phyloP scores from a whole-genome alignment of 2,113 vertebrate genomes.

The Brachirus orientalis region DNA sequence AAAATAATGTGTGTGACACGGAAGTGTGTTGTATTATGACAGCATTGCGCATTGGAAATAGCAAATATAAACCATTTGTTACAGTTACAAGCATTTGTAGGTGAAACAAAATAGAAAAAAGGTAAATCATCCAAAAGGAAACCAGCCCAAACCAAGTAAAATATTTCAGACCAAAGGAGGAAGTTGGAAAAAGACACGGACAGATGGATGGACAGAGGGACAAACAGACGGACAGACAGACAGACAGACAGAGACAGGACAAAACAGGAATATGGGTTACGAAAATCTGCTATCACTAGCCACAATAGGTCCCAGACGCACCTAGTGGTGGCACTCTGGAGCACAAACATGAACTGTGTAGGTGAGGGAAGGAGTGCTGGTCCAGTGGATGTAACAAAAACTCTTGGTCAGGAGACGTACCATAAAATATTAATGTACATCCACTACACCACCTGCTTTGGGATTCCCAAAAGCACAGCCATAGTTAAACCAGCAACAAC shows the following conservation, averaged over 20 bases:
- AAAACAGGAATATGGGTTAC: slow-evolving; percentile 79
- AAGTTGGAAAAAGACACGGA: slow-evolving; percentile 71
- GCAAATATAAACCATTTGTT: slow-evolving; percentile 64
- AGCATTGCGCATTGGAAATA: slow-evolving; percentile 59
- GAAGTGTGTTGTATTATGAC: slow-evolving; percentile 50
- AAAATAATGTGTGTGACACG: slow-evolving; percentile 24
- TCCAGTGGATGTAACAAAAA: slow-evolving; percentile 32
- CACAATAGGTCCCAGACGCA: slow-evolving; percentile 47
- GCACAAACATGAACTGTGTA: slow-evolving; percentile 33
- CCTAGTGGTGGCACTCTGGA: slow-evolving; percentile 29
- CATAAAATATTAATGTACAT: slow-evolving; percentile 7
- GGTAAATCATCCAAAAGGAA: slow-evolving; percentile 34
- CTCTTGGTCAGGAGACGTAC: not conserved
- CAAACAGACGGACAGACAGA: slow-evolving; percentile 64
- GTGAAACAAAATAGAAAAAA: slow-evolving; percentile 49
- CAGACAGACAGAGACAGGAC: slow-evolving; percentile 77
- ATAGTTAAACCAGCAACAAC: slow-evolving; percentile 1
- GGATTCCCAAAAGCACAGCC: slow-evolving; percentile 39
- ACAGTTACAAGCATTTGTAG: slow-evolving; percentile 67
- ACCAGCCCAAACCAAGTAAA: slow-evolving; percentile 61
- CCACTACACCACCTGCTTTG: slow-evolving; percentile 52
- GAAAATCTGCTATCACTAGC: slow-evolving; percentile 61
- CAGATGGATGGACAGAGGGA: slow-evolving; percentile 66
- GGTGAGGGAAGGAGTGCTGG: slow-evolving; percentile 22
- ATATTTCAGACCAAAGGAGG: slow-evolving; percentile 60